Percentiles rank a stretch among this genome's conserved stretches.
Evolutionary conservation across 2,888 invertebrate species (phyloP).

Genomic region (Margaritifera margaritifera): DNA sequence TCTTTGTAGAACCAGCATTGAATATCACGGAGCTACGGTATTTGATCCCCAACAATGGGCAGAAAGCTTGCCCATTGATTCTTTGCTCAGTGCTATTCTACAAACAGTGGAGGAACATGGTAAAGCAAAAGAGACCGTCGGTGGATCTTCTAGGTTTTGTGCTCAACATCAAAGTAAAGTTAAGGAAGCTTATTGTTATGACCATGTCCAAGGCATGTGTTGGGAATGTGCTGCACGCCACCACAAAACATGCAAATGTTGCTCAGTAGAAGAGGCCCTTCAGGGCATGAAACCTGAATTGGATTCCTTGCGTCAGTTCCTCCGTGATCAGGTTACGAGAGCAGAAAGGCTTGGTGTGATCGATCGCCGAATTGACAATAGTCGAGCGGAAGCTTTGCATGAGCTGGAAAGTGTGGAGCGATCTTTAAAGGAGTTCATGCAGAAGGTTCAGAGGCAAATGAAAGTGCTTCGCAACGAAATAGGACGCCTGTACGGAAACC

Average conservation of each 20-base stretch:
- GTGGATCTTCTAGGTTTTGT: constrained; percentile 10
- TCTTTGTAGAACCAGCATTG: constrained; percentile 14
- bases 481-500: constrained; percentile 10
- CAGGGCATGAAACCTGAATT: constrained; percentile 17
- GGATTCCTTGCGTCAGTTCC: constrained; percentile 5
- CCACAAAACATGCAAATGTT: constrained; percentile 19
- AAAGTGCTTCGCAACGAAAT: constrained; percentile 12
- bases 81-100: constrained; percentile 17
- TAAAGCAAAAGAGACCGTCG: neutral
- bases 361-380: constrained; percentile 21
- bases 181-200: constrained; percentile 27
- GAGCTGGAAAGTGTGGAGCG: constrained; percentile 12
- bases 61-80: constrained; percentile 16
- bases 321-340: constrained; percentile 11
- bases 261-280: constrained; percentile 21
- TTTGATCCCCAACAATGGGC: constrained; percentile 22
- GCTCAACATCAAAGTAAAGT: constrained; percentile 17
- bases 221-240: constrained; percentile 32
- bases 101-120: constrained; percentile 20
- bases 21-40: neutral
- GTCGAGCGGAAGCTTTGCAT: constrained; percentile 10
- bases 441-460: constrained; percentile 14
- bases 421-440: constrained; percentile 9
- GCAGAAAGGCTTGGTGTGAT: constrained; percentile 17
- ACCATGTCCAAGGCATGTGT: constrained; percentile 26